Base-by-base conservation (phyloP, 1,140 invertebrate genomes). In the Calosoma granatense region DNA sequence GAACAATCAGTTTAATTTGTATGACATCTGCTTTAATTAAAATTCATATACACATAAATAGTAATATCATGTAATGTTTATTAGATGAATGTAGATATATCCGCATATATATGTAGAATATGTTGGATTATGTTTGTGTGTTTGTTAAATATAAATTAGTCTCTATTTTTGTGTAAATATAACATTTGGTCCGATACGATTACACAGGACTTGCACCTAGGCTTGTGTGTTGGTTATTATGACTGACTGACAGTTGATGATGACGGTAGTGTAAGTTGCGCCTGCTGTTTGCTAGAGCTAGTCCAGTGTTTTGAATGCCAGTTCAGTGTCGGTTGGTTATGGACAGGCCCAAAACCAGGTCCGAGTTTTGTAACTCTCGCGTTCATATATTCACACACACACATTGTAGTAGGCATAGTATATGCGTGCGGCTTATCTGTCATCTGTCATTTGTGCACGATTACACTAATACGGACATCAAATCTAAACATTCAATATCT, bases 371-470 rank as follows among this genome's bases (percentile, higher is more conserved):
- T 47, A 47, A 6, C 17, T 47, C 15, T 47, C 41, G 41, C 41
- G 6, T 47, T 47, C 9, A 12, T 47, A 47, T 47, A 47, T 47
- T 47, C 41, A 47, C 41, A 47, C 26, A n/a, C 26, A 36, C 41
- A 47, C 41, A 47, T 47, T 47, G 41, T 47, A 47, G 41, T 47
- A 47, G 41, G 41, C 41, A 47, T 47, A 47, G 41, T 47, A 47
- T 47, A 47, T 47, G 41, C 41, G 41, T 47, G 41, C 41, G 41
- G 41, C 41, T 47, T 47, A 47, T 17, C 15, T 47, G 17, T 47
- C 41, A 47, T 47, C 17, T 47, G 17, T 47, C n/a, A n/a, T n/a
- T n/a, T n/a, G n/a, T n/a, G n/a, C n/a, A n/a, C n/a, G n/a, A n/a
- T n/a, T n/a, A n/a, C n/a, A n/a, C n/a, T n/a, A n/a, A n/a, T n/a